Evolutionary conservation across 1,140 invertebrate species (phyloP), one percentile per base, ranked within the genome.

Genomic region (Drosophila rhopaloa): DNA sequence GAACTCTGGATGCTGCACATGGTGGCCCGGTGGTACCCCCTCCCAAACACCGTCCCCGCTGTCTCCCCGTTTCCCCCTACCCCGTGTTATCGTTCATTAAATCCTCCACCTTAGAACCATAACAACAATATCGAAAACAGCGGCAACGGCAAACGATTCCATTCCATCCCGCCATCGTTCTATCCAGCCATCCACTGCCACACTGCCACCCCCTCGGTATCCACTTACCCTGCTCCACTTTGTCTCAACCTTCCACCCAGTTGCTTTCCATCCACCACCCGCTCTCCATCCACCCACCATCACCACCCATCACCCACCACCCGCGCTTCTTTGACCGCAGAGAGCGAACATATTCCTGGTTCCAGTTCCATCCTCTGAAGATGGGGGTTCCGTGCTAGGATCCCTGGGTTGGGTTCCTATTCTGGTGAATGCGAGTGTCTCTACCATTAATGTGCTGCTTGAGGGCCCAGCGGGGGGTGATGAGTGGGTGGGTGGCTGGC

Each of bases 81-180:
- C 19, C 7, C 2, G 70, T 76, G 79, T 76, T 86, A 68, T 84
- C 79, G 76, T 86, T 88, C 83, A 86, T 86, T 86, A 86, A 86
- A 86, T 86, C 82, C 82, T 88, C 82, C 82, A 86, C 83, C 83
- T 82, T 88, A 65, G 76, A 68, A 73, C 76, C 79, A 76, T 73
- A 88, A 83, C 79, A 88, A 76, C 84, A 88, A 76, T 86, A 86
- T 86, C 83, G 83, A 88, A 82, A 86, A 83, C 79, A 86, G 76
- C 79, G 72, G 57, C 74, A 76, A 40, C 60, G 38, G 58, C 71
- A 74, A 73, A 47, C 75, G 56, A 77, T 76, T 54, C 27, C 32
- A 57, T 29, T 11, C 3, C 14, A 27, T 24, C 11, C 29, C 29
- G 16, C 58, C 32, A 29, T 14, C 46, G 5, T 27, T 27, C 47